Percentiles rank a stretch among this genome's conserved stretches.
Evolutionary conservation across 2,113 vertebrate genomes (phyloP).

Genomic region (Colaptes auratus): DNA sequence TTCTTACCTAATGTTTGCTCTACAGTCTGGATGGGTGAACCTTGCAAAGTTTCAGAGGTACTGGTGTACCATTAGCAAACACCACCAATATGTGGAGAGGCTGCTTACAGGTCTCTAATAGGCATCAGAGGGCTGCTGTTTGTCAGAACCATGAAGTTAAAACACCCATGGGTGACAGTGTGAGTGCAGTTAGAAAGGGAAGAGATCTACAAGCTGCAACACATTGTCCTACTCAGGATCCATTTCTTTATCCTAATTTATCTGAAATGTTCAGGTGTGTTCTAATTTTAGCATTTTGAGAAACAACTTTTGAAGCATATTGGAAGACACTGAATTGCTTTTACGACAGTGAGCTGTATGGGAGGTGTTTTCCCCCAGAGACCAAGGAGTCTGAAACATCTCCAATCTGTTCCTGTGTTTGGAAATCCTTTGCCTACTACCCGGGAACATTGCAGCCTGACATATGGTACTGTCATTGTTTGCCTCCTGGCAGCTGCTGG

Average conservation of each 20-base stretch:
- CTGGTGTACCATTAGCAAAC: background rate
- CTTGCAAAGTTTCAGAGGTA: background rate
- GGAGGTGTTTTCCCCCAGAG: background rate
- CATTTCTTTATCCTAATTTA: background rate
- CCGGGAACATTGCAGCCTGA: conserved; percentile 6
- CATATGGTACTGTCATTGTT: conserved; percentile 35
- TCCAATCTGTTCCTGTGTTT: conserved; percentile 35
- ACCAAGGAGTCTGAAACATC: background rate
- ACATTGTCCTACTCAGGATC: background rate
- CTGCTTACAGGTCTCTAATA: background rate
- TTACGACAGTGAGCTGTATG: background rate
- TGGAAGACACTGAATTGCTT: background rate
- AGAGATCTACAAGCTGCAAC: background rate
- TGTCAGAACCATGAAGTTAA: background rate
- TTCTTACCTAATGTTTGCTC: background rate
- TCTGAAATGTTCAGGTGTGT: background rate
- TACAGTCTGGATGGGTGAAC: background rate
- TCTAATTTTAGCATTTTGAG: conserved; percentile 12
- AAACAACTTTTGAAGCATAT: background rate
- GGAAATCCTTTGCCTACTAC: conserved; percentile 26
- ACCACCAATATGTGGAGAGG: background rate
- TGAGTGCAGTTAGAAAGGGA: background rate
- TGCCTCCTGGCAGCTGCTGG: conserved; percentile 1
- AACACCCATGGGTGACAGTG: background rate
- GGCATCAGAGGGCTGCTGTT: background rate